Evolutionary conservation across 2,888 invertebrate genomes (phyloP), one percentile per base, ranked within the genome.

Genomic region (Busseola fusca): DNA sequence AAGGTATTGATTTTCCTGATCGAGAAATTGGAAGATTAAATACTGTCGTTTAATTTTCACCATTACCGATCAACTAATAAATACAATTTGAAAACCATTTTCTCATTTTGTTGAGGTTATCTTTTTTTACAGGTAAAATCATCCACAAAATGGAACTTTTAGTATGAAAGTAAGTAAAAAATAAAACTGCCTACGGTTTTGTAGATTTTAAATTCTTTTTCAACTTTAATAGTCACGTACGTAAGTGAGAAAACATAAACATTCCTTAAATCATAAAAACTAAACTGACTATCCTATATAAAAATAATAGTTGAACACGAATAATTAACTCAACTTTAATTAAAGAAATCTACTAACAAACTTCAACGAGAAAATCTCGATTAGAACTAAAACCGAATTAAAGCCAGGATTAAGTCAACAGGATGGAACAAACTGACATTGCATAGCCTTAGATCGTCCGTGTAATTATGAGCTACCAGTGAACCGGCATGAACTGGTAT

Each of bases 381-480:
- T 76, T 74, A 75, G 54, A 54, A 70, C 79, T 62, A 62, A 59
- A 72, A 72, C 69, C 58, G 50, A 71, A 84, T 81, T 76, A 83
- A 78, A 64, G 48, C 64, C 62, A 45, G 66, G 73, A 74, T 83
- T 78, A 69, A 74, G 30, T 66, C 74, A 83, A 74, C 68, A 62
- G 71, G 59, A 62, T 71, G 64, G 69, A 71, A 68, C 80, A 66
- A 78, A 74, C 78, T 74, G 72, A 76, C 80, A 72, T 81, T 74
- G 74, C 82, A 68, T 71, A 68, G 82, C 80, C 80, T 84, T 84
- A 77, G 71, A 77, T 72, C 63, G 77, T 75, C 73, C 62, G 67
- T 86, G 84, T 84, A 85, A 85, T 85, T 86, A 85, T 85, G 81
- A 84, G 76, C 81, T 76, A 76, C 78, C 82, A 84, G 83, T 82